phyloP scores from a whole-genome alignment of 2,888 invertebrate genomes.

The Yponomeuta plumbellus region DNA sequence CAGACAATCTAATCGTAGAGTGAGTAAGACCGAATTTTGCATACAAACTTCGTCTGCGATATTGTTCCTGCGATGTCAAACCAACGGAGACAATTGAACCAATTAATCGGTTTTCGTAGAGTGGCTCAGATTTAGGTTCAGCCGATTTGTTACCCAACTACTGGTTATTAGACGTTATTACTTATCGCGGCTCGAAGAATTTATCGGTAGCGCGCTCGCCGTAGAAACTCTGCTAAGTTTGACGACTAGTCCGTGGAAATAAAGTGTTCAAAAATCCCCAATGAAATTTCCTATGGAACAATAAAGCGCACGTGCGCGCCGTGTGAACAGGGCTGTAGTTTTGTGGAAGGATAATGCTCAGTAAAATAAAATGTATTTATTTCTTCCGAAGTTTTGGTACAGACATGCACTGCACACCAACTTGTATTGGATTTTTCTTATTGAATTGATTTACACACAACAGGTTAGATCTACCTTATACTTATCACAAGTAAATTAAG shows the following conservation, averaged over 20 bases:
- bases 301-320: not conserved
- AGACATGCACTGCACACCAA: too few species aligned
- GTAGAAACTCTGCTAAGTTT: not conserved
- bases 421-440: too few species aligned
- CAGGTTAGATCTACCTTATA: too few species aligned
- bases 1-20: conserved; percentile 61
- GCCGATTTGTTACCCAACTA: conserved; percentile 21
- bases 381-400: too few species aligned
- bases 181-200: conserved; percentile 14
- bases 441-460: too few species aligned
- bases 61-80: conserved; percentile 63
- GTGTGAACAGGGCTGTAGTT: not conserved
- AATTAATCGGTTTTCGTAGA: conserved; percentile 59
- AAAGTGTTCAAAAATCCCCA: conserved; percentile 17
- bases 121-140: conserved; percentile 38
- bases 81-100: conserved; percentile 61
- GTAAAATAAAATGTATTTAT: too few species aligned
- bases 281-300: not conserved
- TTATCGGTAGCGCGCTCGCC: conserved; percentile 1
- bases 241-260: conserved; percentile 10
- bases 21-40: conserved; percentile 61
- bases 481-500: too few species aligned
- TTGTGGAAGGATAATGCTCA: too few species aligned
- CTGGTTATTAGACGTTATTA: conserved; percentile 12
- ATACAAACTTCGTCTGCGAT: conserved; percentile 62